A percentile compares a stretch with the other conserved stretches of the same genome.
Conservation (phyloP, 2,797 vertebrate species). For the Sandelia bainsii region DNA sequence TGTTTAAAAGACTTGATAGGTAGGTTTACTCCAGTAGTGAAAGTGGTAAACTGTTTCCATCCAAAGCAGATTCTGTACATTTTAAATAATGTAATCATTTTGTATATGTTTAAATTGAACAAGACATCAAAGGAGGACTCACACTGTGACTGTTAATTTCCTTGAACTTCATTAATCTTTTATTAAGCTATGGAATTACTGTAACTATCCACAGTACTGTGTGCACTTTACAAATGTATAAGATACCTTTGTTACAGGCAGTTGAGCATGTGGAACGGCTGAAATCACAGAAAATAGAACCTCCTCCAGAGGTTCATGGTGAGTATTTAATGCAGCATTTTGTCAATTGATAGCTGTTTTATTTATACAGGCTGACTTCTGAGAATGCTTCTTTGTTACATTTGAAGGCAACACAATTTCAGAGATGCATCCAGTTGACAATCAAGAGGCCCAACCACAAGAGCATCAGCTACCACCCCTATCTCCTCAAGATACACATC, state of each 20-base stretch:
- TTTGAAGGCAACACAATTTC: conserved; percentile 75
- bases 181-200: background rate
- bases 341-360: background rate
- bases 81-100: background rate
- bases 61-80: background rate
- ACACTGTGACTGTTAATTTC: background rate
- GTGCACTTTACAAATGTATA: background rate
- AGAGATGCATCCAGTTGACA: conserved; percentile 52
- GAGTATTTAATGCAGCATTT: conserved; percentile 57
- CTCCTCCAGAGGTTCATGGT: conserved; percentile 85
- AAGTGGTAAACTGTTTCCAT: background rate
- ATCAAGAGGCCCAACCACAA: conserved; percentile 57
- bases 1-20: background rate
- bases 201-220: background rate
- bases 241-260: conserved; percentile 81
- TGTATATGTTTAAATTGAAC: too few species aligned
- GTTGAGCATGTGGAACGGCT: conserved; percentile 95
- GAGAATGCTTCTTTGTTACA: conserved; percentile 48
- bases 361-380: conserved; percentile 7
- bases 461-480: conserved; percentile 57
- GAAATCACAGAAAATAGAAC: conserved; percentile 88
- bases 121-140: too few species aligned
- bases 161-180: background rate
- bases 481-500: conserved; percentile 45
- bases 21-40: background rate